Conservation (phyloP, 2,888 invertebrate species). For the Cantharis lateralis region DNA sequence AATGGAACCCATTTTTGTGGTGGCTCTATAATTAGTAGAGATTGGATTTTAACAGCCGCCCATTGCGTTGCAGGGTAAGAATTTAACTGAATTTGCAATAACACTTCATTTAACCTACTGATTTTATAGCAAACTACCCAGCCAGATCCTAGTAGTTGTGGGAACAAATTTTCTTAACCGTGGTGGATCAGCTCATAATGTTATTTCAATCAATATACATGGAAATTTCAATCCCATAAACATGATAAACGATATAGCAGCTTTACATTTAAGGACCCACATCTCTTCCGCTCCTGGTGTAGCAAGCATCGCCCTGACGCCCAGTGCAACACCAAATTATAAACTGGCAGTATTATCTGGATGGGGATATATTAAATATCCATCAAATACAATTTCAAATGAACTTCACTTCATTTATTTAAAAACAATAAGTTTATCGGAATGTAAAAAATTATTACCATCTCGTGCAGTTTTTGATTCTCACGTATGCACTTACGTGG, state of each 20-base stretch:
- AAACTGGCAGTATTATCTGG: conserved; percentile 10
- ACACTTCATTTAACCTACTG: background rate
- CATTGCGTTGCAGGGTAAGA: conserved; percentile 57
- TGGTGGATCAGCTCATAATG: conserved; percentile 55
- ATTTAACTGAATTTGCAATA: background rate
- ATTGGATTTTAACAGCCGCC: conserved; percentile 57
- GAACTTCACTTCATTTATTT: conserved; percentile 61
- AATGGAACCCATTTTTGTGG: conserved; percentile 56
- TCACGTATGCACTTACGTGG: background rate
- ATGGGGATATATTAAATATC: conserved; percentile 50
- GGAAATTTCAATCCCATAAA: conserved; percentile 50
- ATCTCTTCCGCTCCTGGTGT: too few species aligned
- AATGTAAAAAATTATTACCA: background rate
- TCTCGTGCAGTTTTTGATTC: background rate
- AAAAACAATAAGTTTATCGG: conserved; percentile 56
- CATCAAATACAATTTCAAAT: conserved; percentile 60
- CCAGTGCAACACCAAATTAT: too few species aligned
- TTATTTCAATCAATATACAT: conserved; percentile 54
- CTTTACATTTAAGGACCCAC: conserved; percentile 5
- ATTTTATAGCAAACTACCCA: background rate
- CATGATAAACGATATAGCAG: conserved; percentile 32
- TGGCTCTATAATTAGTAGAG: conserved; percentile 55
- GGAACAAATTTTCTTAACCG: conserved; percentile 57
- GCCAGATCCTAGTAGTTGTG: conserved; percentile 49
- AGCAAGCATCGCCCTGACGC: too few species aligned